Conservation (phyloP, 2,797 vertebrate genomes). For the Loriculus beryllinus region DNA sequence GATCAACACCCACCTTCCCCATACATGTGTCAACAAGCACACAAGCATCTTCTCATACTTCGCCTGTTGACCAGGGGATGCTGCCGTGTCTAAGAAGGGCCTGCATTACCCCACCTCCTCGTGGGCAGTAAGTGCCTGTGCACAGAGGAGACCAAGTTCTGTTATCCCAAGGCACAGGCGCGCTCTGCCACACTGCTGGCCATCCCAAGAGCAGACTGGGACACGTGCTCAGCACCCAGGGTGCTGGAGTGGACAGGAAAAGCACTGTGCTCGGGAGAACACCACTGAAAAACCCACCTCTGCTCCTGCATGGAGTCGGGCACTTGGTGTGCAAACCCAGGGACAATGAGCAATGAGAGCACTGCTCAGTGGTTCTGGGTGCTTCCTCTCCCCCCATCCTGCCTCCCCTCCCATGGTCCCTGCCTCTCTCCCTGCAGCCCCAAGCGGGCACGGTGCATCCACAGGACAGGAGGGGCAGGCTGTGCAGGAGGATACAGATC, state of each 20-base stretch:
- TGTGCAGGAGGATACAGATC: conserved; percentile 90
- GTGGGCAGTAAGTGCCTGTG: neutral
- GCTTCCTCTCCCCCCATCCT: neutral
- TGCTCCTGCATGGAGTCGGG: neutral
- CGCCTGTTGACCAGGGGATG: neutral
- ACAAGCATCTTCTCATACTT: neutral
- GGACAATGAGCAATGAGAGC: neutral
- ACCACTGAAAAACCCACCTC: neutral
- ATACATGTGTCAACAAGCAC: neutral
- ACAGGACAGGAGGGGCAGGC: neutral
- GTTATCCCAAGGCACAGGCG: neutral
- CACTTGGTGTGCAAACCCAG: neutral
- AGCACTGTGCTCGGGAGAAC: fast-evolving
- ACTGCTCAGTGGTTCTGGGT: neutral
- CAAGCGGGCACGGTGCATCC: fast-evolving
- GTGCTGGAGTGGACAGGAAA: neutral
- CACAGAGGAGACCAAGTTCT: neutral
- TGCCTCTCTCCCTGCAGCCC: neutral
- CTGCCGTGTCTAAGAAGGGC: neutral
- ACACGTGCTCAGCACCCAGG: neutral
- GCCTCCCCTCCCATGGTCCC: neutral
- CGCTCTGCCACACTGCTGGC: neutral
- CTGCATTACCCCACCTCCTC: neutral
- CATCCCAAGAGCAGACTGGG: neutral
- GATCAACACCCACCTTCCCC: neutral